Percentiles rank a stretch among this genome's conserved stretches.
phyloP scores from a whole-genome alignment of 2,113 vertebrate species.

The Pongo abelii region DNA sequence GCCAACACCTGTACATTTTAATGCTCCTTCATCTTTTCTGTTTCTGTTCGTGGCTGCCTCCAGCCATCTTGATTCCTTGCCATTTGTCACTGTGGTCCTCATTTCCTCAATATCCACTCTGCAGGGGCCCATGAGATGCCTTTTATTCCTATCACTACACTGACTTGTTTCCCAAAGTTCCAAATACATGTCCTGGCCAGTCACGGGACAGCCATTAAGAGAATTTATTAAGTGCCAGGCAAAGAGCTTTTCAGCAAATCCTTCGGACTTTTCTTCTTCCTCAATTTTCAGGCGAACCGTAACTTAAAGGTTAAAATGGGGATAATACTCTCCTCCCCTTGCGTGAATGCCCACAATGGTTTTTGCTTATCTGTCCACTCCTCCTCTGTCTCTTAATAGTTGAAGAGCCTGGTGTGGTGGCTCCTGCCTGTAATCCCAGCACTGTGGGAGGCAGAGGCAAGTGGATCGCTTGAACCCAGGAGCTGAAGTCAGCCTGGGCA shows the following conservation, averaged over 20 bases:
- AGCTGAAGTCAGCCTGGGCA: background rate
- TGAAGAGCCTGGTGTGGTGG: background rate
- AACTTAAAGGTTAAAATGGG: background rate
- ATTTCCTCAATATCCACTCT: too few species aligned
- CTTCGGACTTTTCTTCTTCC: background rate
- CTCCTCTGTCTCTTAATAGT: background rate
- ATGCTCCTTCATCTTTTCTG: background rate
- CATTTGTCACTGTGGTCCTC: background rate
- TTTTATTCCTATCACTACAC: background rate
- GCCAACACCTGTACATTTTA: accelerated
- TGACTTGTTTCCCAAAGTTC: background rate
- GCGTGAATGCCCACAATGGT: too few species aligned
- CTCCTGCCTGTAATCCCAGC: background rate
- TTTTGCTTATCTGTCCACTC: background rate
- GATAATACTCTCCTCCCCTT: background rate
- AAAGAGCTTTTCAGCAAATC: background rate
- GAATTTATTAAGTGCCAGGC: background rate
- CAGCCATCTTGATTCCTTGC: too few species aligned
- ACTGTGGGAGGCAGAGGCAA: background rate
- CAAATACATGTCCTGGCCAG: background rate
- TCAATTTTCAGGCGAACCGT: background rate
- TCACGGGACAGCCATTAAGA: background rate
- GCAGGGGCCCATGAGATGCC: background rate
- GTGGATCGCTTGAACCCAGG: background rate
- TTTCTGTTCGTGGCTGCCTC: accelerated